Percentiles rank a stretch among this genome's conserved stretches.
phyloP scores from a whole-genome alignment of 2,888 invertebrate genomes.

The Lumbricus terrestris region DNA sequence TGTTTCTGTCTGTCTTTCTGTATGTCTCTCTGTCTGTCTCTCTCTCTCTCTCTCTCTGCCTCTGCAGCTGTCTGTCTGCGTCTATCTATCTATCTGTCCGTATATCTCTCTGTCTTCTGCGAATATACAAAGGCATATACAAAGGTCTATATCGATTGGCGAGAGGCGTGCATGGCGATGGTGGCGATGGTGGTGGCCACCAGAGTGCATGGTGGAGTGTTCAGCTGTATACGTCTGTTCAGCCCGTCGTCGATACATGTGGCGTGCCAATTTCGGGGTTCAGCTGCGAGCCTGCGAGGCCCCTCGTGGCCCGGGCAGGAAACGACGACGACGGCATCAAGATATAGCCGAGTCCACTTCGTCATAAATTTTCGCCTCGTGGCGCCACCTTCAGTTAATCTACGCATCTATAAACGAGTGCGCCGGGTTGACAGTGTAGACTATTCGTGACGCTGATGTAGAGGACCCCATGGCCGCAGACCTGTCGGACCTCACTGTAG shows the following conservation, averaged over 20 bases:
- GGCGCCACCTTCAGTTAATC: not conserved
- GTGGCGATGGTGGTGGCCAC: not conserved
- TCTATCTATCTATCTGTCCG: not conserved
- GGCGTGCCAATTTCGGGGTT: not conserved
- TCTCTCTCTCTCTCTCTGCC: not conserved
- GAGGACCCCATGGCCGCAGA: too few species aligned
- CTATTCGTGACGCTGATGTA: not conserved
- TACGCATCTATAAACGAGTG: not conserved
- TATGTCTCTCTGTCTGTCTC: not conserved
- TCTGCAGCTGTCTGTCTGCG: not conserved
- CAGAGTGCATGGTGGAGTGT: not conserved
- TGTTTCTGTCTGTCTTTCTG: not conserved
- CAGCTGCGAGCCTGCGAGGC: not conserved
- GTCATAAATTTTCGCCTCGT: not conserved
- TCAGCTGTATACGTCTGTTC: too few species aligned
- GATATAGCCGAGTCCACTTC: not conserved
- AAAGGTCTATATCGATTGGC: not conserved
- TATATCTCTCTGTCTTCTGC: not conserved
- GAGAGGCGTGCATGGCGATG: not conserved
- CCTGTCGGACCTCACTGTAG: not conserved
- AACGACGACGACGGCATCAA: not conserved
- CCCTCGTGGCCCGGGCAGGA: too few species aligned
- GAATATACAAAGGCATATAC: too few species aligned
- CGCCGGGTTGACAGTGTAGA: not conserved
- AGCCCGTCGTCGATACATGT: not conserved